Evolutionary conservation across 2,888 invertebrate genomes (phyloP).

Genomic region (Magallana nippona): DNA sequence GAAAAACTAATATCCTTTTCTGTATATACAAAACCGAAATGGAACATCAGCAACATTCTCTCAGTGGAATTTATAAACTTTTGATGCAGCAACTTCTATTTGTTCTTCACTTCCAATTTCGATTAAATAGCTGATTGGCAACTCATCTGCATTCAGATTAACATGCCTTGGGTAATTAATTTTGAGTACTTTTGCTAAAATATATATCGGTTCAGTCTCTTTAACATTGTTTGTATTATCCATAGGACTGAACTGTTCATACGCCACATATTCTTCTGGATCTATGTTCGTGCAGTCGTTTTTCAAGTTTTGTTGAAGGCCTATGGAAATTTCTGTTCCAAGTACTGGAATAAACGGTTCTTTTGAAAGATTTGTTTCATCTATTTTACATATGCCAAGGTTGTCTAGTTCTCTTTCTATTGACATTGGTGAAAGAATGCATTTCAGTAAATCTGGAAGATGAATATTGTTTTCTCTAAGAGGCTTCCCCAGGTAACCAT

Average conservation of each 20-base stretch:
- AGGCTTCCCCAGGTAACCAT: too few relatives aligned
- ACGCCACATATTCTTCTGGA: conserved; percentile 35
- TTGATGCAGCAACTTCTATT: background rate
- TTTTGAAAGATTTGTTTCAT: background rate
- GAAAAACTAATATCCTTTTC: too few relatives aligned
- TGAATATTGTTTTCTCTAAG: background rate
- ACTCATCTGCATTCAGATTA: background rate
- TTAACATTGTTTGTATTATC: conserved; percentile 38
- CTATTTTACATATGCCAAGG: background rate
- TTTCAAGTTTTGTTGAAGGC: too few relatives aligned
- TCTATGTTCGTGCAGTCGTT: too few relatives aligned
- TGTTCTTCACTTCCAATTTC: conserved; percentile 17
- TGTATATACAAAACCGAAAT: too few relatives aligned
- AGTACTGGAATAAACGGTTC: conserved; percentile 38
- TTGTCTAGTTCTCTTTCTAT: background rate
- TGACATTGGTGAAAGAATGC: background rate
- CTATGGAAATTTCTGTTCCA: too few relatives aligned
- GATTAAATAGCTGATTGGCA: conserved; percentile 8
- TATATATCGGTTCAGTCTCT: conserved; percentile 11
- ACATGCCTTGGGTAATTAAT: too few relatives aligned
- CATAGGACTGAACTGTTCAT: conserved; percentile 36
- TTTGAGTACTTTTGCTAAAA: conserved; percentile 38
- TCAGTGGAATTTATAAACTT: background rate
- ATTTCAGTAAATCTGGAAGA: background rate
- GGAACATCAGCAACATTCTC: too few relatives aligned